phyloP scores from a whole-genome alignment of 2,888 invertebrate genomes.

The Andrena trimmerana region DNA sequence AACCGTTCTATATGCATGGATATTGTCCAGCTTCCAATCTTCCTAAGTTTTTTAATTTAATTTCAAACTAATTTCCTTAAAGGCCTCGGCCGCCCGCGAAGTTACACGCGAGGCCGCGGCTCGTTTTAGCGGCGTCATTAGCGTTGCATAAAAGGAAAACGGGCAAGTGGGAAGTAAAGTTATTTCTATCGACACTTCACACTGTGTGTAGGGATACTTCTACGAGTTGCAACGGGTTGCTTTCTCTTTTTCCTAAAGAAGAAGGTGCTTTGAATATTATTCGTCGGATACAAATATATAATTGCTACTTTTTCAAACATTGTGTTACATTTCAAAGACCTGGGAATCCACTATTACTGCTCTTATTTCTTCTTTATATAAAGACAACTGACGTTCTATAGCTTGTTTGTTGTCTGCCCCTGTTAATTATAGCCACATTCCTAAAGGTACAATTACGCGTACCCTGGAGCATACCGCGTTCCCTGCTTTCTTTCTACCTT shows the following conservation, averaged over 20 bases:
- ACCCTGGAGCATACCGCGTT: not conserved
- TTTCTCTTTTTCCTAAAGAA: not conserved
- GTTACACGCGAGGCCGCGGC: slow-evolving; percentile 41
- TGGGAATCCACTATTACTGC: no score
- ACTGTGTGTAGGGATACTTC: not conserved
- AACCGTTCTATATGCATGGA: slow-evolving; percentile 57
- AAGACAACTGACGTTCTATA: no score
- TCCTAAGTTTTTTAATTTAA: slow-evolving; percentile 68
- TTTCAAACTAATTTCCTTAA: slow-evolving; percentile 69
- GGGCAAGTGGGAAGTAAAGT: slow-evolving; percentile 42
- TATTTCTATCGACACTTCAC: slow-evolving; percentile 52
- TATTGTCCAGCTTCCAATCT: slow-evolving; percentile 63
- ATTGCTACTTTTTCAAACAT: no score
- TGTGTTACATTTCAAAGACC: no score
- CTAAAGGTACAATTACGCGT: not conserved
- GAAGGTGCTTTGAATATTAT: no score
- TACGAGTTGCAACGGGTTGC: not conserved
- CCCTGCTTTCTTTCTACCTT: slow-evolving; percentile 5
- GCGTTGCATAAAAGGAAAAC: slow-evolving; percentile 58
- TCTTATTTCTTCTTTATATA: no score
- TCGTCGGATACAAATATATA: no score
- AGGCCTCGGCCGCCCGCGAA: slow-evolving; percentile 39
- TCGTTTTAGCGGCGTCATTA: slow-evolving; percentile 56
- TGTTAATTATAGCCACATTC: no score
- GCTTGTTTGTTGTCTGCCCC: no score